phyloP scores from a whole-genome alignment of 2,797 vertebrate species.

The Gallinago nigripennis region DNA sequence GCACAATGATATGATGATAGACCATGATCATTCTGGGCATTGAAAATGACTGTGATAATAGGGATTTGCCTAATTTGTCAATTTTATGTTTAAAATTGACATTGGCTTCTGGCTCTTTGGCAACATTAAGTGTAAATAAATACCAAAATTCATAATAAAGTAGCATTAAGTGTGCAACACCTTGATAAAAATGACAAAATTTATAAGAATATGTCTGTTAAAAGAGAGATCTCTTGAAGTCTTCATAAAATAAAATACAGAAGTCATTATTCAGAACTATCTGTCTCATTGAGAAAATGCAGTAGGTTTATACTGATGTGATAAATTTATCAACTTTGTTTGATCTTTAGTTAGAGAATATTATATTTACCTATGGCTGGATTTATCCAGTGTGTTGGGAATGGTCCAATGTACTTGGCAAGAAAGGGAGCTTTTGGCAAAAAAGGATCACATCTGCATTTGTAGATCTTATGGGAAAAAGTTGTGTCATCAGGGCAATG shows the following conservation, averaged over 20 bases:
- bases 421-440: background rate
- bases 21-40: background rate
- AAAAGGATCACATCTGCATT: background rate
- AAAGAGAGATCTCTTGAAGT: background rate
- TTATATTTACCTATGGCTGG: background rate
- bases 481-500: background rate
- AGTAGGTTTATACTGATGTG: background rate
- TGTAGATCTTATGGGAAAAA: slow-evolving; percentile 23
- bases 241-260: background rate
- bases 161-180: background rate
- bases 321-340: background rate
- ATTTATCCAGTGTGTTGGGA: background rate
- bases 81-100: background rate
- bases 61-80: background rate
- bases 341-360: background rate
- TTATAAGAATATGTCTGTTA: background rate
- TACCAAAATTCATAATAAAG: background rate
- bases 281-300: background rate
- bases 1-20: background rate
- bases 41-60: background rate
- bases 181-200: background rate
- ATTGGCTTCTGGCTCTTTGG: background rate
- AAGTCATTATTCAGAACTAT: background rate
- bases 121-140: background rate
- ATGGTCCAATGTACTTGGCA: background rate